Evolutionary conservation across 2,888 invertebrate genomes (phyloP).

Genomic region (Deilephila porcellus): DNA sequence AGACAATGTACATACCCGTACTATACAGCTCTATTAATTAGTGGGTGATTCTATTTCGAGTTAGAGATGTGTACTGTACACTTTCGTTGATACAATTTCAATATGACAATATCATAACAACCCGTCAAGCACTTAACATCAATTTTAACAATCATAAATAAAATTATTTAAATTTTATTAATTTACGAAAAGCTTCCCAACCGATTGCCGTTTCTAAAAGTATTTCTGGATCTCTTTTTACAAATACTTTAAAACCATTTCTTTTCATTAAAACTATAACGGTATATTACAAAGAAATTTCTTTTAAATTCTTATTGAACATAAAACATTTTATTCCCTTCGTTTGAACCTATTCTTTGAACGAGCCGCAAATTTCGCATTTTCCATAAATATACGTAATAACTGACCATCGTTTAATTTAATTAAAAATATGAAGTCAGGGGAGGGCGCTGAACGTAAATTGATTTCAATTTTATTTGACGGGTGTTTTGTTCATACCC

Average conservation of each 20-base stretch:
- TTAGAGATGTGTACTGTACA: too few relatives aligned
- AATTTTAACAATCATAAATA: too few relatives aligned
- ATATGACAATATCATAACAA: too few relatives aligned
- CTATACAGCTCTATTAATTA: background rate
- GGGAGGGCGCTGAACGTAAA: constrained; percentile 41
- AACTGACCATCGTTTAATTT: constrained; percentile 45
- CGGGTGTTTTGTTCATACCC: constrained; percentile 36
- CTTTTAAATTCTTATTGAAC: background rate
- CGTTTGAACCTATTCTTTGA: constrained; percentile 32
- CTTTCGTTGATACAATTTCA: too few relatives aligned
- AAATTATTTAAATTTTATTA: too few relatives aligned
- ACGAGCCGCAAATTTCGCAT: constrained; percentile 37
- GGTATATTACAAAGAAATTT: background rate
- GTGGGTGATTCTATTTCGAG: background rate
- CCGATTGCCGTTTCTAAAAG: background rate
- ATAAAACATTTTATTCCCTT: background rate
- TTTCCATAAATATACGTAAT: constrained; percentile 43
- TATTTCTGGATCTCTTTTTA: constrained; percentile 28
- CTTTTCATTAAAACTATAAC: constrained; percentile 40
- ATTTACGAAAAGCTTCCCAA: background rate
- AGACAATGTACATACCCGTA: background rate
- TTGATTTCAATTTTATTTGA: constrained; percentile 42
- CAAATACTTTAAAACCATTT: constrained; percentile 38
- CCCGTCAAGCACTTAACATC: too few relatives aligned
- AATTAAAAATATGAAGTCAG: constrained; percentile 49